Evolutionary conservation across 2,888 invertebrate genomes (phyloP).

Genomic region (Trissoscelio sp.): DNA sequence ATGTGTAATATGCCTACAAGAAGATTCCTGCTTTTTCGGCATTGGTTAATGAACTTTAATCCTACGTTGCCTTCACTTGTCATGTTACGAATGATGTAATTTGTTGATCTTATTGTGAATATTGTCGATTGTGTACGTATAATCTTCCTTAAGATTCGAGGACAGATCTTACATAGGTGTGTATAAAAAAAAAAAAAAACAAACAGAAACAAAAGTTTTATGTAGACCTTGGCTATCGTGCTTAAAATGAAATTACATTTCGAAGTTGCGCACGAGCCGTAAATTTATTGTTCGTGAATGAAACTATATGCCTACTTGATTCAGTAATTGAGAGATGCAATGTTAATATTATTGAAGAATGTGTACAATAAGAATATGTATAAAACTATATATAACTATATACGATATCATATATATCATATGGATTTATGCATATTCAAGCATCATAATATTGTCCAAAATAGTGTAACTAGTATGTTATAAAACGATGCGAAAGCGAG

Average conservation of each 20-base stretch:
- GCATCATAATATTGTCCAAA: slow-evolving; percentile 50
- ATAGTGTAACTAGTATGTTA: slow-evolving; percentile 60
- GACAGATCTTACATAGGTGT: slow-evolving; percentile 70
- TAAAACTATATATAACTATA: slow-evolving; percentile 52
- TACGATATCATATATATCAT: slow-evolving; percentile 22
- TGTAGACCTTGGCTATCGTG: slow-evolving; percentile 75
- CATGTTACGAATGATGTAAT: slow-evolving; percentile 62
- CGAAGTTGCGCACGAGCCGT: slow-evolving; percentile 58
- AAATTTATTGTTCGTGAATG: slow-evolving; percentile 61
- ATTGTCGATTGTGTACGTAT: slow-evolving; percentile 65
- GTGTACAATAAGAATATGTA: slow-evolving; percentile 56
- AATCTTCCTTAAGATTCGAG: slow-evolving; percentile 58
- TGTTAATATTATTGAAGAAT: slow-evolving; percentile 65
- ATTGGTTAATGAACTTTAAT: slow-evolving; percentile 53
- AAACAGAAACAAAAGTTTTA: too few species aligned
- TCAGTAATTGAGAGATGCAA: slow-evolving; percentile 54
- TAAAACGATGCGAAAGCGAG: slow-evolving; percentile 44
- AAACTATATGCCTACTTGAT: slow-evolving; percentile 59
- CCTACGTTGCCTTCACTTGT: slow-evolving; percentile 65
- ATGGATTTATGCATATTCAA: slow-evolving; percentile 56
- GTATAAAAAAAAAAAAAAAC: slow-evolving; percentile 72
- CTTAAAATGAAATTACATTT: slow-evolving; percentile 66
- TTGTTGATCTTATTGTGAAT: slow-evolving; percentile 67
- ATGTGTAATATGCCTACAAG: slow-evolving; percentile 81
- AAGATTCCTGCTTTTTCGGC: slow-evolving; percentile 64